phyloP scores from a whole-genome alignment of 2,888 invertebrate species.

The Mantis religiosa region DNA sequence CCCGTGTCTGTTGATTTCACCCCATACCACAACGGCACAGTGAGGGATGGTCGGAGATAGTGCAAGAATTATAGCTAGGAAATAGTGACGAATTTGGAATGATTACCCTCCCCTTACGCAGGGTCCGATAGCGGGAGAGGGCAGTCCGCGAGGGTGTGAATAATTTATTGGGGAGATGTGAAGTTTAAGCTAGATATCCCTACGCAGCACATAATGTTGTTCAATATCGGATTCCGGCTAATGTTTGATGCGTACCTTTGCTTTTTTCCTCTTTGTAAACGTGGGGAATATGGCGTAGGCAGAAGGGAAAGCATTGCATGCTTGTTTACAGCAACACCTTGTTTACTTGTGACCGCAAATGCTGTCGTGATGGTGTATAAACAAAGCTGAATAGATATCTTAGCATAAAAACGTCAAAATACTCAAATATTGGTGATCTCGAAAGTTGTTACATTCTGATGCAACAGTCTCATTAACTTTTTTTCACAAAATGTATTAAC shows the following conservation, averaged over 20 bases:
- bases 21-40: background rate
- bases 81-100: constrained; percentile 9
- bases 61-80: background rate
- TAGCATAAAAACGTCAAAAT: no score
- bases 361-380: no score
- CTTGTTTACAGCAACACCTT: no score
- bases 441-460: no score
- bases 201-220: background rate
- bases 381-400: no score
- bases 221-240: background rate
- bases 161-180: background rate
- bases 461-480: no score
- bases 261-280: background rate
- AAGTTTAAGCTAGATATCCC: background rate
- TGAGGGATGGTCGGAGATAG: background rate
- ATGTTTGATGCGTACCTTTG: background rate
- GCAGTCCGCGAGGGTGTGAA: background rate
- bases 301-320: no score
- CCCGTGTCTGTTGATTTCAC: background rate
- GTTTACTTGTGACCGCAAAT: no score
- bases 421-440: no score
- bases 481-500: no score
- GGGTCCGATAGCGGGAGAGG: background rate
- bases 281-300: no score
- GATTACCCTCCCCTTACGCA: background rate